phyloP scores from a whole-genome alignment of 2,888 invertebrate genomes.

The Tillus elongatus region DNA sequence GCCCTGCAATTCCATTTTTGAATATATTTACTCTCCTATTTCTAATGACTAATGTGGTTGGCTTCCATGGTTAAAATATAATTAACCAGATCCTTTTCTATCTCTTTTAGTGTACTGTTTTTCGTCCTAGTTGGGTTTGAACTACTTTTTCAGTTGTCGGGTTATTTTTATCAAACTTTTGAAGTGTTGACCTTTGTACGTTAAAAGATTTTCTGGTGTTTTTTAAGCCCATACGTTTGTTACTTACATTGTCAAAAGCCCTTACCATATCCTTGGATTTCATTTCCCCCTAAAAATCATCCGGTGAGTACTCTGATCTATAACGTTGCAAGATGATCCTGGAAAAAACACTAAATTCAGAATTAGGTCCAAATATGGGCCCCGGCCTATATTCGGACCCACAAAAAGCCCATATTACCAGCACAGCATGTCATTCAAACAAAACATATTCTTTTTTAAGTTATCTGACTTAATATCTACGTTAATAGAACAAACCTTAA shows the following conservation, averaged over 20 bases:
- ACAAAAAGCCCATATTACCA: slow-evolving; percentile 7
- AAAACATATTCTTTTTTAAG: too few relatives aligned
- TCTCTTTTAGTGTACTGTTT: neutral
- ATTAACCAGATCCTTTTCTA: slow-evolving; percentile 1
- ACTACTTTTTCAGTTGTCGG: neutral
- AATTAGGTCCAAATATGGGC: neutral
- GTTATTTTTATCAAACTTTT: neutral
- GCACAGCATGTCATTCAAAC: slow-evolving; percentile 7
- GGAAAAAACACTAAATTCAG: neutral
- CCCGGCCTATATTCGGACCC: slow-evolving; percentile 7
- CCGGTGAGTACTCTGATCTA: neutral
- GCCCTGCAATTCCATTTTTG: neutral
- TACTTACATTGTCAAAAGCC: neutral
- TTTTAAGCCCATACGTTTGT: slow-evolving; percentile 3
- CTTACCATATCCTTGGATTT: neutral
- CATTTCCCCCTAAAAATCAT: neutral
- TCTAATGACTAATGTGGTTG: neutral
- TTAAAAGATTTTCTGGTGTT: neutral
- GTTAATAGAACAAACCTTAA: too few relatives aligned
- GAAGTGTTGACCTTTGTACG: neutral
- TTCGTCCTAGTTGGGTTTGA: neutral
- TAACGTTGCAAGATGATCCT: neutral
- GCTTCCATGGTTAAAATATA: neutral
- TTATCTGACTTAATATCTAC: too few relatives aligned
- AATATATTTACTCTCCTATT: neutral